These are phyloP conservation scores for Glandiceps talaboti DNA, from an alignment of 53 echinoderm and acorn worm species.

Conservation along the genomic window DNA sequence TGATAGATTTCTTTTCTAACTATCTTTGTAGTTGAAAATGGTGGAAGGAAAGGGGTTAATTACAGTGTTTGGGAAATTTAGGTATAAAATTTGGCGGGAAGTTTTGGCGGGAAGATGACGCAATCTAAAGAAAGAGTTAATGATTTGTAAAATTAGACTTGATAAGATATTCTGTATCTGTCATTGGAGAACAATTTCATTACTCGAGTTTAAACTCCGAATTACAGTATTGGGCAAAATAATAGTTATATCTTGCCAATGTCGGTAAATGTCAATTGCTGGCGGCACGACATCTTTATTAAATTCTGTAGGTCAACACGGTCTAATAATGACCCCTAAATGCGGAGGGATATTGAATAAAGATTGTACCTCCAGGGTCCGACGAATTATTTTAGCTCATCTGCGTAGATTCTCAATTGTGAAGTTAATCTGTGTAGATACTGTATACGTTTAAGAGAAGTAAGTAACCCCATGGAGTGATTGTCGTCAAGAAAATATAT, in stretches of 20 bases:
- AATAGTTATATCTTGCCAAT: background rate
- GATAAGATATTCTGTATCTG: background rate
- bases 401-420: no score
- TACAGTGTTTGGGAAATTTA: background rate
- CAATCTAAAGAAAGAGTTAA: background rate
- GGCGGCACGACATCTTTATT: conserved; percentile 1
- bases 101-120: background rate
- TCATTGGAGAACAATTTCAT: background rate
- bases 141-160: background rate
- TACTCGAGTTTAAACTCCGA: background rate
- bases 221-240: background rate
- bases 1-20: background rate
- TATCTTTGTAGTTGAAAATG: background rate
- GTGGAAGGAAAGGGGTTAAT: background rate
- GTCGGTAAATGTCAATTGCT: background rate
- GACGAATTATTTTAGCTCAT: no score
- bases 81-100: background rate
- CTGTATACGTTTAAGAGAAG: no score
- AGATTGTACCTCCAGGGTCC: background rate
- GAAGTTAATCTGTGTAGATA: no score
- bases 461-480: no score
- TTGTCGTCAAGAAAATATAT: no score
- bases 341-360: background rate
- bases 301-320: background rate
- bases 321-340: background rate